Base-by-base conservation (phyloP, 2,888 invertebrate species). In the Drosophila flavopinicola region DNA sequence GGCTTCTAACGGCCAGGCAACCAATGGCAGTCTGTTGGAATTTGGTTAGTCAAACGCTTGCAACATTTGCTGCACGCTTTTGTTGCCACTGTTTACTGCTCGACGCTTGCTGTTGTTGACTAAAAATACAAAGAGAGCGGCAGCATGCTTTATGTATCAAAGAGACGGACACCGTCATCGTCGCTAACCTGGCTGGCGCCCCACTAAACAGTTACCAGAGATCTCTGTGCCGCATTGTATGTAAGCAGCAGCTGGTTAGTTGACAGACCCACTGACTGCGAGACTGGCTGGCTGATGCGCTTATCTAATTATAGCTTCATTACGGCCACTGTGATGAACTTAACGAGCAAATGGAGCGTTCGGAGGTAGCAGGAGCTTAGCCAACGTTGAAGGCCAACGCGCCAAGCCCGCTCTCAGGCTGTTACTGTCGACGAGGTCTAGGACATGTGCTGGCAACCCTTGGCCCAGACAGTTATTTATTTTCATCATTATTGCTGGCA, bases 261-360 rank as follows among this genome's bases (percentile, higher is more conserved):
- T 64, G 47, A 13, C 25, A 17, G 27, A 49, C 42, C 30, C 32
- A 1, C 6, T 13, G 27, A 49, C 15, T 35, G 33, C 2, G 4
- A 20, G 20, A 56, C 33, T 25, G 17, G 41, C 51, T 20, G 44
- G 37, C 37, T 9, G 13, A 47, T 60, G 65, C 58, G 80, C 74
- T 83, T 82, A 83, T 83, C 83, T 83, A 87, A 83, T 83, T 87
- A 87, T 87, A 83, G 83, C 85, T 87, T 87, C 87, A 87, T 83
- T 83, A 83, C 64, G 51, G 69, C 66, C 63, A 52, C 75, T 63
- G 78, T 63, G 78, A 73, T 75, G 87, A 85, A 66, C 70, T 64
- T 65, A 66, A 75, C 76, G 76, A 65, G 57, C 42, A 71, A 57
- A 64, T 61, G 72, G 61, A 73, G 53, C 69, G 30, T 25, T 60